A percentile compares a stretch with the other conserved stretches of the same genome.
phyloP scores from a whole-genome alignment of 2,113 vertebrate species.

The Cacatua alba region DNA sequence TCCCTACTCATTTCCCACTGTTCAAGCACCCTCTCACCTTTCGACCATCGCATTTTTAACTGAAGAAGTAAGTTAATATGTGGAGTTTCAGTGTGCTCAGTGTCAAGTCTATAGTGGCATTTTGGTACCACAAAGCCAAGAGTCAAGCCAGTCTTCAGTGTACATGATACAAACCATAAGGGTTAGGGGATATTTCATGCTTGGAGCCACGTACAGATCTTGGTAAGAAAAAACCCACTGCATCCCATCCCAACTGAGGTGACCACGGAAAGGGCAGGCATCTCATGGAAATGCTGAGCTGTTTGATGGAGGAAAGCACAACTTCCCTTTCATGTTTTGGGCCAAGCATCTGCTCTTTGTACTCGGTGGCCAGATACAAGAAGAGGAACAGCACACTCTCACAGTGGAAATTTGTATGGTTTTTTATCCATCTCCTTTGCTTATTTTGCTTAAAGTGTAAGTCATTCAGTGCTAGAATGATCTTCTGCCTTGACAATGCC shows the following conservation, averaged over 20 bases:
- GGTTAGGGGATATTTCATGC: background rate
- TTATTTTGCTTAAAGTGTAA: background rate
- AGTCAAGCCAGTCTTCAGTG: fast-evolving
- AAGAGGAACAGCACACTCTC: background rate
- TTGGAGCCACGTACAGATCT: fast-evolving
- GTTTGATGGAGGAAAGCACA: background rate
- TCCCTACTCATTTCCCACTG: background rate
- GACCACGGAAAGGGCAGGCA: background rate
- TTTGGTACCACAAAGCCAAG: background rate
- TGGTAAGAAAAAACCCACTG: background rate
- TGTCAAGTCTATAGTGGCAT: background rate
- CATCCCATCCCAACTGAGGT: background rate
- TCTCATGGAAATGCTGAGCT: background rate
- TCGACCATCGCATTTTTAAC: background rate
- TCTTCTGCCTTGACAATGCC: background rate
- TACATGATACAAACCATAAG: fast-evolving
- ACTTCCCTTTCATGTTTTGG: background rate
- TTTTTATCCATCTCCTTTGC: background rate
- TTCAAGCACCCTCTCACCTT: background rate
- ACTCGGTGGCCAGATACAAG: background rate
- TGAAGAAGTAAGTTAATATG: background rate
- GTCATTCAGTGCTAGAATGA: background rate
- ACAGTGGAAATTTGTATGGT: background rate
- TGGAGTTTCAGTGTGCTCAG: background rate
- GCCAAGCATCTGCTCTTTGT: background rate